Base-by-base conservation (phyloP, 1,140 invertebrate genomes). In the Planococcus citri region DNA sequence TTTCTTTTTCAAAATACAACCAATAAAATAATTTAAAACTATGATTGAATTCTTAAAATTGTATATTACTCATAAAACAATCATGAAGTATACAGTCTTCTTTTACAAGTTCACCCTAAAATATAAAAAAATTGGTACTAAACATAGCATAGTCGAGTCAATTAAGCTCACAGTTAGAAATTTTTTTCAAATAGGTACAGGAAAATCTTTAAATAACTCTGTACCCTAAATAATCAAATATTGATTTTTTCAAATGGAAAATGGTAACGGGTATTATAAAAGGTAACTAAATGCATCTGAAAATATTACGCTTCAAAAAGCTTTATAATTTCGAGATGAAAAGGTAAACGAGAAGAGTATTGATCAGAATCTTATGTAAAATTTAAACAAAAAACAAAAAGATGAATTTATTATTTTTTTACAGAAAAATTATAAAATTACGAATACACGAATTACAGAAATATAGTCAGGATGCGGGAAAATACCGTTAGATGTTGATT, bases 21-120 rank as follows among this genome's bases (percentile, higher is more conserved):
- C 41, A 51, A 51, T 51, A 51, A 51, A 51, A 51, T 51, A 51
- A 51, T 51, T 51, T 51, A 51, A 9, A 51, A n/a, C n/a, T n/a
- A 17, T 51, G 17, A n/a, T 6, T 51, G 17, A 51, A 51, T n/a
- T 2, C 3, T 51, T 51, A 51, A 51, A 9, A 51, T 33, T 33
- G 12, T 3, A 33, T 6, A 33, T 51, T 51, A 51, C 41, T 2
- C 10, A n/a, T 51, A 51, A 51, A 51, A 51, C 41, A 51, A 51
- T 9, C 41, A 51, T n/a, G n/a, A 51, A 51, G 41, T 51, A 33
- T 33, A 51, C 41, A 51, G 41, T 51, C 41, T 51, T 51, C 41
- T 9, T 51, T 51, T 51, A 51, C 41, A 51, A 51, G 17, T 51
- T 51, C 41, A 51, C 41, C 41, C 41, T 17, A 51, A 51, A 33